Evolutionary conservation across 2,888 invertebrate genomes (phyloP), one percentile per base, ranked within the genome.

Genomic region (Drosophila niveifrons): DNA sequence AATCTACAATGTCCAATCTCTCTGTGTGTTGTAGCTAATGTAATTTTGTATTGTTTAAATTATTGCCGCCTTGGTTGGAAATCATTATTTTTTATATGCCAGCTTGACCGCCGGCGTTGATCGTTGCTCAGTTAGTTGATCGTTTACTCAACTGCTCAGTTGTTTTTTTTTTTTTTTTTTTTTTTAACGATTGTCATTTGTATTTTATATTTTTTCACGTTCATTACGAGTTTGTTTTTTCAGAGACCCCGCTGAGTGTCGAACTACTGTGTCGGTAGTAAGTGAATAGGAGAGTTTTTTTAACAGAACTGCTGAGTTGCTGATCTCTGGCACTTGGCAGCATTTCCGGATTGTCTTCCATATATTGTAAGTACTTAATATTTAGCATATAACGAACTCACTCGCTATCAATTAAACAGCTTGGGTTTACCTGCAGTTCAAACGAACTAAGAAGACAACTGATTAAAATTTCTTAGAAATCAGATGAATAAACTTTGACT

Each of bases 21-120:
- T 17, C 47, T 15, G 15, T 79, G 66, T 68, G 67, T 70, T 79
- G 74, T 74, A 55, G 67, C 63, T 64, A 78, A 79, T 75, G 62
- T 79, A 71, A 74, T 71, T 66, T 68, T 57, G 71, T 70, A 62
- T 80, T 74, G 70, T 56, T 73, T 57, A 63, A 78, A 62, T 70
- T 64, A 52, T 75, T 71, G 56, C 64, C 63, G 56, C 59, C 63
- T 76, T 56, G 56, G 28, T 46, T 53, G 28, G 10, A 64, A 61
- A 29, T 52, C 75, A 23, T 66, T 44, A n/a, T 23, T 57, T 68
- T 70, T 55, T 34, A 57, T 57, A 51, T 47, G 61, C 57, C 48
- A 15, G 46, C 46, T 56, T 65, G 71, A 66, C 74, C 74, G 61
- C 74, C 76, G 46, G 67, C 77, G 59, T 75, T 43, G 70, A 17